Base-by-base conservation (phyloP, 1,140 invertebrate genomes). In the Heliconius eleuchia region DNA sequence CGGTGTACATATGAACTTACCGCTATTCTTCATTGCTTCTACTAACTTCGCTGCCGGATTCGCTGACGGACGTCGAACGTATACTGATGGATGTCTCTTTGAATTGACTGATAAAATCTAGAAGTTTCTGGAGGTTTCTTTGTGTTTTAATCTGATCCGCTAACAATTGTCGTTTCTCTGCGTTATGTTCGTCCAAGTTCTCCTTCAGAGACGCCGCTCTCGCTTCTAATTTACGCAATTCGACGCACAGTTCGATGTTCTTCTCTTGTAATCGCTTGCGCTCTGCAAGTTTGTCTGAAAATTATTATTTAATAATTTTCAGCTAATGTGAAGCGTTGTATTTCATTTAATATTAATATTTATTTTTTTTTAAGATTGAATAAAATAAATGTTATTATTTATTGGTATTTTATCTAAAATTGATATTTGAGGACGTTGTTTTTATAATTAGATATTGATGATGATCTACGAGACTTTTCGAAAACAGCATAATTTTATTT, bases 101-200 rank as follows among this genome's bases (percentile, higher is more conserved):
- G 77, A 95, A 95, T 76, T 92, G 92, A 52, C 91, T 91, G 79
- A 95, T 94, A 82, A 95, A 95, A 79, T 95, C 94, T 16, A 95
- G 85, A 0, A 95, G 87, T 57, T 94, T 94, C 86, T 95, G 94
- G 16, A 95, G 87, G 81, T 93, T 93, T 66, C 92, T 88, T 79
- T 94, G 93, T 0, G 93, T 95, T 74, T 94, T 90, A 13, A 95
- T 95, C 83, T 95, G 94, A 77, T 94, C 92, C 1, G 94, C 91
- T 8, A 95, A 82, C 23, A 95, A 83, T 66, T 95, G 91, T 6
- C 93, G 83, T 77, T 95, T 95, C 81, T 94, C 94, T 0, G 89
- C 91, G 39, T 93, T 94, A 71, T 95, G 92, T n/a, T 93, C 91
- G 79, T 94, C 92, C 11, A 95, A 80, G 73, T 94, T 95, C 46